Conservation (phyloP, 92 coral and sea anemone species). For the Parazoanthus darwini region DNA sequence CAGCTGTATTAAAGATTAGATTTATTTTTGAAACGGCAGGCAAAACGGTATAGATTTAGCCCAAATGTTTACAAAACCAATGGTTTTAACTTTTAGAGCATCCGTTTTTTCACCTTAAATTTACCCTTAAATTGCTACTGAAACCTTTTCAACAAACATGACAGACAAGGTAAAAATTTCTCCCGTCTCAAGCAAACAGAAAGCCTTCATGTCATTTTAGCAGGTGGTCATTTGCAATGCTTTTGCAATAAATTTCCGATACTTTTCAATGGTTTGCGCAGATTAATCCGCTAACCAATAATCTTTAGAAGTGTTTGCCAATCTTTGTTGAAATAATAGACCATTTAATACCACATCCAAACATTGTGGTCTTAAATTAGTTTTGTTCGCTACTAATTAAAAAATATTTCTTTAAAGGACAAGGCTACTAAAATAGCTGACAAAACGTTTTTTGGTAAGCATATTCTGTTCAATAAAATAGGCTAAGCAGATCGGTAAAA, state of each 20-base stretch:
- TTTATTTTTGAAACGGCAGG: background rate
- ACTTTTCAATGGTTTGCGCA: background rate
- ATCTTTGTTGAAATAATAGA: background rate
- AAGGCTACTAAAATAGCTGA: background rate
- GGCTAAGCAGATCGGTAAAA: too few relatives aligned
- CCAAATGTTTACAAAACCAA: background rate
- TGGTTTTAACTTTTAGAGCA: background rate
- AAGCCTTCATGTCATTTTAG: background rate
- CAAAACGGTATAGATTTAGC: background rate
- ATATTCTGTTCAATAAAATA: too few relatives aligned
- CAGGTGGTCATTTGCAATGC: background rate
- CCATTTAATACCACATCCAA: background rate
- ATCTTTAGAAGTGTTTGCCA: background rate
- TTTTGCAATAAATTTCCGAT: constrained; percentile 3
- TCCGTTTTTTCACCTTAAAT: background rate
- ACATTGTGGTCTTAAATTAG: background rate
- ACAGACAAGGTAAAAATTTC: background rate
- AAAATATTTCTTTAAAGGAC: background rate
- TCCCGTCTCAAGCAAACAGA: background rate
- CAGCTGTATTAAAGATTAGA: background rate
- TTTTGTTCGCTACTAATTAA: background rate
- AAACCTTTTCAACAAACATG: background rate
- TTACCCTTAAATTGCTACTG: background rate
- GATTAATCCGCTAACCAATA: constrained; percentile 9
- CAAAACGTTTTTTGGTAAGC: too few relatives aligned